Percentiles rank a stretch among this genome's conserved stretches.
Conservation (phyloP, 2,888 invertebrate species). For the Drosophila colorata region DNA sequence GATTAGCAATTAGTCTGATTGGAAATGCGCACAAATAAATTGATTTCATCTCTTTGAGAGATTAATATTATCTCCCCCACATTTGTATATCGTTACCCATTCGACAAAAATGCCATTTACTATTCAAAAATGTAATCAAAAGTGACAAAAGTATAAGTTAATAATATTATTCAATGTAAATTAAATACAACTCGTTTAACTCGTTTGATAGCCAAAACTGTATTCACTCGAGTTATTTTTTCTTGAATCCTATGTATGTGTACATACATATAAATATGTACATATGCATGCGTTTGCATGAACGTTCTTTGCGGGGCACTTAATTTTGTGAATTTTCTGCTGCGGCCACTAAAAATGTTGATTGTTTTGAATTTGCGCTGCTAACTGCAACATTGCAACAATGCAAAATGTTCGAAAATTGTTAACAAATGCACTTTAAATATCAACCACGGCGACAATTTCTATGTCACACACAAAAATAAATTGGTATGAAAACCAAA, state of each 20-base stretch:
- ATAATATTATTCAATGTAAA: slow-evolving; percentile 26
- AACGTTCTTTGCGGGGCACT: slow-evolving; percentile 2
- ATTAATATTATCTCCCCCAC: too few species aligned
- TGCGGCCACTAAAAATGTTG: slow-evolving; percentile 22
- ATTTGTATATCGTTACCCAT: too few species aligned
- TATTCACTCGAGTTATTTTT: slow-evolving; percentile 18
- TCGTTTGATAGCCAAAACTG: slow-evolving; percentile 30
- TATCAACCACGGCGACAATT: slow-evolving; percentile 79
- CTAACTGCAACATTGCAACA: slow-evolving; percentile 42
- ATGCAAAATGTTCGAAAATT: slow-evolving; percentile 71
- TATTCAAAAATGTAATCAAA: slow-evolving; percentile 8
- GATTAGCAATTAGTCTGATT: slow-evolving; percentile 10
- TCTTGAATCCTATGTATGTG: background rate
- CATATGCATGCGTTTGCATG: background rate
- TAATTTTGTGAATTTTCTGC: slow-evolving; percentile 22
- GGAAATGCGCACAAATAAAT: background rate
- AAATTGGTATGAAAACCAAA: slow-evolving; percentile 6
- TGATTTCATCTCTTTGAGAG: too few species aligned
- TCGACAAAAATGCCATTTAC: background rate
- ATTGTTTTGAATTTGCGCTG: slow-evolving; percentile 43
- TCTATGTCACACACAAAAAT: slow-evolving; percentile 68
- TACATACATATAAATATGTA: background rate
- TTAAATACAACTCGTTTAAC: slow-evolving; percentile 36
- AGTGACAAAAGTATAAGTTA: slow-evolving; percentile 12
- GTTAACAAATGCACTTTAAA: slow-evolving; percentile 80